Evolutionary conservation across 2,888 invertebrate genomes (phyloP), one percentile per base, ranked within the genome.

Genomic region (Germaria angustata): DNA sequence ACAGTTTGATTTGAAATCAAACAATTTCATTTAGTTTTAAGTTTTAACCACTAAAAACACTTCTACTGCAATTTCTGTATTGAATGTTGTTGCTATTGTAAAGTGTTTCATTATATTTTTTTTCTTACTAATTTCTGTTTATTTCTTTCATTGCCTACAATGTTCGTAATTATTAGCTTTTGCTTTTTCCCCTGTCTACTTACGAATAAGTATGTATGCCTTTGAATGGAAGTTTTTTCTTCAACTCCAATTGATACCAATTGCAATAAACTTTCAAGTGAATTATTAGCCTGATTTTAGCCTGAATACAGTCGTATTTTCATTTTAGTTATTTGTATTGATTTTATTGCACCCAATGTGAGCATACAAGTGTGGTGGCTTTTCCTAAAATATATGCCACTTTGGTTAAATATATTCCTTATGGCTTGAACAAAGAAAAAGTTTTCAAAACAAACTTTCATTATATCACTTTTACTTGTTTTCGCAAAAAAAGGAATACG

Each of bases 81-180:
- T 53, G 24, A 46, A 49, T 34, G 13, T 68, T 68, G 41, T 66
- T 72, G 65, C 24, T 20, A 28, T 28, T 28, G 28, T 28, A 5
- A 28, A 51, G 24, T 61, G 41, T 66, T 61, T 36, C 32, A 4
- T 68, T 32, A 8, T 39, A 28, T n/a, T n/a, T 39, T 59, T 57
- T 28, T 11, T 22, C 8, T 44, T 49, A 51, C 11, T 55, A 22
- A 22, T 73, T 65, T 71, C 28, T 11, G 69, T 57, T 69, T 32
- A 15, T 66, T 68, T 34, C 5, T 71, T 53, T 46, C 69, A 65
- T 80, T 71, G 76, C 65, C 65, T 34, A 66, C 59, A 71, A 72
- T 81, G 77, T 81, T 81, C 73, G 68, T 81, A n/a, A n/a, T n/a
- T 73, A 81, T 69, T 81, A 81, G 61, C 61, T 66, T 66, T 76